Percentiles rank a stretch among this genome's conserved stretches.
Conservation (phyloP, 1,140 invertebrate species). For the Octopus sinensis region DNA sequence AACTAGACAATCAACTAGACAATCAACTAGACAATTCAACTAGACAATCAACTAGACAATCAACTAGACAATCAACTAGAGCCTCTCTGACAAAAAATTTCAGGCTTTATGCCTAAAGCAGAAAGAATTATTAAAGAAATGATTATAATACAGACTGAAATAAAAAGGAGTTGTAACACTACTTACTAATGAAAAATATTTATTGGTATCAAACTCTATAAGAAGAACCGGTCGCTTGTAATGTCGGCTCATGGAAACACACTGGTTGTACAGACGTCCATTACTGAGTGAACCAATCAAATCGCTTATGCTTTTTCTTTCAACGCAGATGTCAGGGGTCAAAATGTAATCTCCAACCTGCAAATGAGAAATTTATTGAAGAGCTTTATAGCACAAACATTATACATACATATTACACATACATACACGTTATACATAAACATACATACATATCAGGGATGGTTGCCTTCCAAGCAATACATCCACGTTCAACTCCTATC, state of each 20-base stretch:
- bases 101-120: too few relatives aligned
- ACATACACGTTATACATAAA: background rate
- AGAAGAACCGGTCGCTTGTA: conserved; percentile 68
- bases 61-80: too few relatives aligned
- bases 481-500: too few relatives aligned
- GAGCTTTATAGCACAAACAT: background rate
- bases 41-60: too few relatives aligned
- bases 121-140: too few relatives aligned
- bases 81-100: too few relatives aligned
- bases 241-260: conserved; percentile 53
- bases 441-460: background rate
- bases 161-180: too few relatives aligned
- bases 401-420: background rate
- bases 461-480: too few relatives aligned
- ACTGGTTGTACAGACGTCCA: conserved; percentile 91
- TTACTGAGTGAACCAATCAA: conserved; percentile 92
- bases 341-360: conserved; percentile 96
- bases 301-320: conserved; percentile 96
- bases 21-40: too few relatives aligned
- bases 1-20: too few relatives aligned
- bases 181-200: conserved; percentile 78
- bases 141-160: too few relatives aligned
- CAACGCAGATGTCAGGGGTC: conserved; percentile 86
- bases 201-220: conserved; percentile 94
- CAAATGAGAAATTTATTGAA: conserved; percentile 19